Evolutionary conservation across 2,888 invertebrate species (phyloP), one percentile per base, ranked within the genome.

Genomic region (Lasioglossum pauxillum): DNA sequence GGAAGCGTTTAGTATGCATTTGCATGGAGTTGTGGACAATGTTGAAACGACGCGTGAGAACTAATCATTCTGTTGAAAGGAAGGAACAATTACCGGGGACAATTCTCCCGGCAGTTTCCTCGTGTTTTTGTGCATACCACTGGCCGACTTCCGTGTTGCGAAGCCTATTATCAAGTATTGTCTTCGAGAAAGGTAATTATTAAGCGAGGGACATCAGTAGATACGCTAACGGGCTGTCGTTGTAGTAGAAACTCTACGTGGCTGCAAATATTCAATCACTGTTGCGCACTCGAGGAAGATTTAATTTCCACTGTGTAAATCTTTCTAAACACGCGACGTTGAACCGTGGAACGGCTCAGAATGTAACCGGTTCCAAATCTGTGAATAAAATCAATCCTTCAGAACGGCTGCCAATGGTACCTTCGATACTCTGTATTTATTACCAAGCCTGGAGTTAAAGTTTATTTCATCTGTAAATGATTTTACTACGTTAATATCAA

Each of bases 41-140:
- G 75, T 16, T n/a, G 41, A 69, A 81, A 53, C 46, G 69, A 44
- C 53, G 46, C 75, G 78, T 77, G 86, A 74, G 77, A 86, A 84
- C 38, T 23, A 38, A 78, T 81, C 72, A 79, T 75, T 82, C n/a
- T 27, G 35, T 38, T 75, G 71, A 71, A 73, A 75, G 71, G 79
- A 83, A 83, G 85, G 74, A 82, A 83, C 86, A 87, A 86, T 80
- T 80, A 85, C 90, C 10, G 74, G 69, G 69, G 79, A 73, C 83
- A 83, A 78, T 79, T 79, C 27, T 74, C 76, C 79, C 79, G 69
- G 81, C 82, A 89, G 91, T 92, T 92, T 87, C 78, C 78, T 83
- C 83, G 87, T 82, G 86, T 81, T 85, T 83, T 91, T 90, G 80
- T 89, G 91, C 92, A 87, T 90, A 89, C 75, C 83, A 72, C 75